Percentiles rank a stretch among this genome's conserved stretches.
phyloP scores from a whole-genome alignment of 2,888 invertebrate genomes.

The Cheilosia impressa region DNA sequence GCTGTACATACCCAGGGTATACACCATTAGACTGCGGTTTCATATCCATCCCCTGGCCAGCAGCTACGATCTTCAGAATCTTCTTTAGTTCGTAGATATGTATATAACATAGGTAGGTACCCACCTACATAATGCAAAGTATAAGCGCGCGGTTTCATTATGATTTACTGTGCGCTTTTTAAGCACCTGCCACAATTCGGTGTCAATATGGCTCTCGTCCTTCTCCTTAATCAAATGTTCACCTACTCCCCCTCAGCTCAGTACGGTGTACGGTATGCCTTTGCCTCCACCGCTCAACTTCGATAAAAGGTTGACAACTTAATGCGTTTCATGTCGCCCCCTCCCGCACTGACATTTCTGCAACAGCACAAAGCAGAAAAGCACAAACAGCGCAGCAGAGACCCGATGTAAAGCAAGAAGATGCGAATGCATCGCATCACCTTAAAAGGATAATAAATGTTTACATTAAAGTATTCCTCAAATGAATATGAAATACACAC shows the following conservation, averaged over 20 bases:
- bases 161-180: conserved; percentile 72
- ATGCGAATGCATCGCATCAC: conserved; percentile 57
- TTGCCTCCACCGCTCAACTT: conserved; percentile 16
- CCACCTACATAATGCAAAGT: conserved; percentile 30
- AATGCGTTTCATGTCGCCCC: conserved; percentile 43
- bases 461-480: conserved; percentile 73
- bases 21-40: conserved; percentile 16
- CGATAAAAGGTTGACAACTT: conserved; percentile 65
- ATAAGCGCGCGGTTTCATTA: conserved; percentile 48
- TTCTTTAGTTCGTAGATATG: not conserved
- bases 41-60: conserved; percentile 14
- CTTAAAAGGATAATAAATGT: conserved; percentile 75
- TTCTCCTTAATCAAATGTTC: conserved; percentile 74
- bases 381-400: not conserved
- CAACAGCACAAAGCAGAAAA: conserved; percentile 20
- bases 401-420: not conserved
- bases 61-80: conserved; percentile 28
- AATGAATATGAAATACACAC: conserved; percentile 68
- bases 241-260: conserved; percentile 22
- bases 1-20: not conserved
- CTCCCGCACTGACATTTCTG: not conserved
- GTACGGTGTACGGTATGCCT: not conserved
- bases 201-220: conserved; percentile 73
- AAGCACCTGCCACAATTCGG: conserved; percentile 75
- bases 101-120: not conserved